Evolutionary conservation across 2,888 invertebrate species (phyloP).

Genomic region (Steinernema carpocapsae): DNA sequence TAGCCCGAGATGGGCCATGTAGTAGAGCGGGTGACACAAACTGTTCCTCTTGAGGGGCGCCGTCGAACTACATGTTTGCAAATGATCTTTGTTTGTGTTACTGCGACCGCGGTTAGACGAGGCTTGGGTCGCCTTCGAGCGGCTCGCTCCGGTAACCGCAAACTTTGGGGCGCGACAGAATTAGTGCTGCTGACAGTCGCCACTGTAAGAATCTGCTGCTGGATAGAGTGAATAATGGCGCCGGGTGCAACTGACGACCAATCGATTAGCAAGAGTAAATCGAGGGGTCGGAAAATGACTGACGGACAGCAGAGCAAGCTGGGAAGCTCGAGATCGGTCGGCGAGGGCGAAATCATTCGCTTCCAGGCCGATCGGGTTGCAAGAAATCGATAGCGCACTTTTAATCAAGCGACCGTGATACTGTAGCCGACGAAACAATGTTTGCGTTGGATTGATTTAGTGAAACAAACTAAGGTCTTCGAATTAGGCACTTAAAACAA

Average conservation of each 20-base stretch:
- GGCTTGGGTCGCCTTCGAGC: neutral
- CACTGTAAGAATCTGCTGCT: no score
- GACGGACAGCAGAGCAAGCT: no score
- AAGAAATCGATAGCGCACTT: no score
- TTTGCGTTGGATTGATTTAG: no score
- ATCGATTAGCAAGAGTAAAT: neutral
- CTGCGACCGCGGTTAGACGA: neutral
- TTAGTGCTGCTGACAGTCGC: neutral
- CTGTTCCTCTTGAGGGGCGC: slow-evolving; percentile 1
- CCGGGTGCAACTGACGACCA: neutral
- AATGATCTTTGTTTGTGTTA: slow-evolving; percentile 32
- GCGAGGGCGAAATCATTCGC: no score
- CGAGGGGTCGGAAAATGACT: neutral
- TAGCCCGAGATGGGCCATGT: no score
- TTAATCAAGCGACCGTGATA: neutral
- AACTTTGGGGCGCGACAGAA: neutral
- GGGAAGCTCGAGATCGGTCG: no score
- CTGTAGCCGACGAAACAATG: neutral
- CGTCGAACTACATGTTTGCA: slow-evolving; percentile 15
- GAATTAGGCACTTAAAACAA: no score
- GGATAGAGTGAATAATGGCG: slow-evolving; percentile 19
- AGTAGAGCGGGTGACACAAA: neutral
- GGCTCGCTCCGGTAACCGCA: neutral
- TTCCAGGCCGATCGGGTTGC: no score
- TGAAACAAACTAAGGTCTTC: no score